Percentiles rank a stretch among this genome's conserved stretches.
Conservation (phyloP, 2,797 vertebrate species). For the Onychomys torridus region DNA sequence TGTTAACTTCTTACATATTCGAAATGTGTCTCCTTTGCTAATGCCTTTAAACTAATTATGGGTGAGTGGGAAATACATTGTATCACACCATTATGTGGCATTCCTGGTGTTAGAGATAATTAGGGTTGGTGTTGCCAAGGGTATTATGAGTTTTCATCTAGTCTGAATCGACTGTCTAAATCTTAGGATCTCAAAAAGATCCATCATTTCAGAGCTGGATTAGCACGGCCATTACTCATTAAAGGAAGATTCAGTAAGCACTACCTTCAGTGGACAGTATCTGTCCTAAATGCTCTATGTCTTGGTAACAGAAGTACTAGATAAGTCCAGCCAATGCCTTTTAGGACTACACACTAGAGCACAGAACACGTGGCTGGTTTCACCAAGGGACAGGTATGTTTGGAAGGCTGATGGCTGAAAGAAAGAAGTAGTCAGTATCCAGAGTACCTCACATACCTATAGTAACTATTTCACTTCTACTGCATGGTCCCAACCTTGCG, state of each 20-base stretch:
- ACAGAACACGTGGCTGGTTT: constrained; percentile 22
- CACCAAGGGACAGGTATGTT: background rate
- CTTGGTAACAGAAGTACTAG: constrained; percentile 3
- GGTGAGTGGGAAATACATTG: constrained; percentile 26
- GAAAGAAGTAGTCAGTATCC: background rate
- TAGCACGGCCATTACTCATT: constrained; percentile 46
- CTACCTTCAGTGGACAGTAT: background rate
- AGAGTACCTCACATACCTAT: background rate
- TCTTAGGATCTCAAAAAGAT: constrained; percentile 24
- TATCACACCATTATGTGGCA: constrained; percentile 55
- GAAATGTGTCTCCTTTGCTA: constrained; percentile 56
- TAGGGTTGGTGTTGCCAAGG: constrained; percentile 52
- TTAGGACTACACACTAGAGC: background rate
- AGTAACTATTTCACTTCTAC: constrained; percentile 38
- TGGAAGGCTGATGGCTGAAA: constrained; percentile 28
- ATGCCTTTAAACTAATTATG: constrained; percentile 53
- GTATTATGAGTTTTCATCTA: constrained; percentile 47
- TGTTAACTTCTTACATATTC: constrained; percentile 29
- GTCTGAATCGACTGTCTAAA: constrained; percentile 54
- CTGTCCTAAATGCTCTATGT: background rate
- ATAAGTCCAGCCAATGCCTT: constrained; percentile 33
- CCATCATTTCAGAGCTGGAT: constrained; percentile 49
- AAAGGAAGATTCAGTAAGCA: constrained; percentile 26
- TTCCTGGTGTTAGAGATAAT: constrained; percentile 55
- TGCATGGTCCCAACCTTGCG: background rate